Conservation (phyloP, 2,888 invertebrate species). For the Hyppa rectilinea region DNA sequence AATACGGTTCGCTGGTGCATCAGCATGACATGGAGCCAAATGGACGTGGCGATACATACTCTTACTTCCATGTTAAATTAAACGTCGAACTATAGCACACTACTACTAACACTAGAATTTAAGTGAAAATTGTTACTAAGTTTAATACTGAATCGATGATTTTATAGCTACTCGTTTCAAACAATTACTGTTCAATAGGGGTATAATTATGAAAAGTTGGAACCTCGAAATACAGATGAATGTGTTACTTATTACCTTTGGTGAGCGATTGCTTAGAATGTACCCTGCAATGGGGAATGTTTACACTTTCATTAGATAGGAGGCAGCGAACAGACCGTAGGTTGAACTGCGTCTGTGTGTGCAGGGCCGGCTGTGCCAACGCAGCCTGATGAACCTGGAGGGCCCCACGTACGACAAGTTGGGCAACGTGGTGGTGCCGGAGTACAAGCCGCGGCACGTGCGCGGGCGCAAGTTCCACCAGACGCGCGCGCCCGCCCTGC, state of each 20-base stretch:
- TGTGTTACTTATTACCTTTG: not conserved
- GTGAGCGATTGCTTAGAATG: not conserved
- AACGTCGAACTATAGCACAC: not conserved
- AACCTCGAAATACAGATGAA: not conserved
- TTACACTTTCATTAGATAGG: not conserved
- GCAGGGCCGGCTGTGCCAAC: slow-evolving; percentile 80
- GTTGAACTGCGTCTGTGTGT: not conserved
- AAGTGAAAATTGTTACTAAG: too few species aligned
- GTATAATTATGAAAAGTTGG: not conserved
- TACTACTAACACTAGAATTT: too few species aligned
- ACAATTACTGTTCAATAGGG: not conserved
- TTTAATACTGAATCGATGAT: too few species aligned
- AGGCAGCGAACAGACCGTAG: too few species aligned
- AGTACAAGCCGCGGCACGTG: slow-evolving; percentile 29
- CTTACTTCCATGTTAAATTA: not conserved
- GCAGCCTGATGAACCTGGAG: slow-evolving; percentile 74
- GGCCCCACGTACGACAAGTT: slow-evolving; percentile 64
- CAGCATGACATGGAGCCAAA: too few species aligned
- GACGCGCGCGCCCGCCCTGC: slow-evolving; percentile 64
- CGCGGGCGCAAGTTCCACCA: slow-evolving; percentile 60
- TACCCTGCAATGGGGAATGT: not conserved
- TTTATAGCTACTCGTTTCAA: not conserved
- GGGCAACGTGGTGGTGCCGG: slow-evolving; percentile 67
- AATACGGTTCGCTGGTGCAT: not conserved
- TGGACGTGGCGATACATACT: not conserved